These are phyloP conservation scores for Chloroceryle aenea DNA, from an alignment of 2,113 vertebrate species.

Conservation along the genomic window DNA sequence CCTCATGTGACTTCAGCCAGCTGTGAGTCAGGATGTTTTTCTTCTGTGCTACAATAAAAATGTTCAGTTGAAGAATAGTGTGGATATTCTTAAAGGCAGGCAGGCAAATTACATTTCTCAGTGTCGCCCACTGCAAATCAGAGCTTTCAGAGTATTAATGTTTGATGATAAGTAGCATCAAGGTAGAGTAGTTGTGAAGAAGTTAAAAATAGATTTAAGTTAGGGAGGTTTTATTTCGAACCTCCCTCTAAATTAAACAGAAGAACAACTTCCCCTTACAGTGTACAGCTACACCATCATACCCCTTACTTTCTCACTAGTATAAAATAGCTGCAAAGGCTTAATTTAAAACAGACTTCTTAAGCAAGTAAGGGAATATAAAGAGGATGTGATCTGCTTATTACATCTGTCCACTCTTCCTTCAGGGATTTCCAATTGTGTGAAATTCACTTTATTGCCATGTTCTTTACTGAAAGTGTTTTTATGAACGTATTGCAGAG, in stretches of 20 bases:
- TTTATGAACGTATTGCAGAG: neutral
- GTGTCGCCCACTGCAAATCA: neutral
- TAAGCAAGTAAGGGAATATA: neutral
- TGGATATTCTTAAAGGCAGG: conserved; percentile 47
- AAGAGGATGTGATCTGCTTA: neutral
- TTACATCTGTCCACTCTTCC: neutral
- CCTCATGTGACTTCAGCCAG: conserved; percentile 26
- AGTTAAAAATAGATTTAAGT: conserved; percentile 58
- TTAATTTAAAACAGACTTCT: neutral
- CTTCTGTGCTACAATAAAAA: conserved; percentile 15
- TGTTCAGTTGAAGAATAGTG: conserved; percentile 19
- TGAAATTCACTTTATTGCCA: neutral
- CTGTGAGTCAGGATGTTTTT: conserved; percentile 29
- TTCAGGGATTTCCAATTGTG: neutral
- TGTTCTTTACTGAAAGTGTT: neutral
- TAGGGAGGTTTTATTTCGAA: conserved; percentile 31
- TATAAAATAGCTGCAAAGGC: neutral
- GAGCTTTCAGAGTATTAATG: conserved; percentile 72
- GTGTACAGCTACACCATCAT: neutral
- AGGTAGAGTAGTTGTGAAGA: conserved; percentile 42
- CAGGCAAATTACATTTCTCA: conserved; percentile 43
- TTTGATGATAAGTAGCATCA: conserved; percentile 68
- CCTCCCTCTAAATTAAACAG: conserved; percentile 27
- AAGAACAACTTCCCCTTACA: neutral
- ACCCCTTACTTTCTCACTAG: neutral